These are phyloP conservation scores for Brachyhypopomus occidentalis DNA, from an alignment of 2,113 vertebrate species.

Conservation along the genomic window DNA sequence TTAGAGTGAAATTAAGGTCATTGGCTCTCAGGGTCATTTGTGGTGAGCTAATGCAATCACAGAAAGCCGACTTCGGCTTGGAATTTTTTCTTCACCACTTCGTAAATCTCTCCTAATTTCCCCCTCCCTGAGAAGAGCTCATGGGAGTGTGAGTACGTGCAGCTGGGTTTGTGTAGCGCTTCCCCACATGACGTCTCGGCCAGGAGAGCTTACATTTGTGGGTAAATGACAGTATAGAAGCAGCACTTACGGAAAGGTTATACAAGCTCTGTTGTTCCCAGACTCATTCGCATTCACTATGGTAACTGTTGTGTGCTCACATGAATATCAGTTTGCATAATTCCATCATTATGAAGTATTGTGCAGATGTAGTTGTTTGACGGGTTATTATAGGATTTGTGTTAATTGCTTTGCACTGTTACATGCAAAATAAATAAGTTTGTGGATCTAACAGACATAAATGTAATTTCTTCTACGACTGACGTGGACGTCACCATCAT, in stretches of 20 bases:
- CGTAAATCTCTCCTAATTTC: constrained; percentile 25
- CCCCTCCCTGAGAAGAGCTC: not conserved
- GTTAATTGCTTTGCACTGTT: too few species aligned
- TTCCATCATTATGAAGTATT: not conserved
- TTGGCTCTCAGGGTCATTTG: constrained; percentile 56
- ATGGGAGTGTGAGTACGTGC: not conserved
- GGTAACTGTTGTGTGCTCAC: not conserved
- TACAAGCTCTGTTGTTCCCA: not conserved
- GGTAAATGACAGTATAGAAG: not conserved
- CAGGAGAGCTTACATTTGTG: too few species aligned
- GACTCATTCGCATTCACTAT: not conserved
- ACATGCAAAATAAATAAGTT: too few species aligned
- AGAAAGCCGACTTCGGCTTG: constrained; percentile 49
- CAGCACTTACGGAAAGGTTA: not conserved
- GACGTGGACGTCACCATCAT: not conserved
- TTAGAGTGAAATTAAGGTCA: constrained; percentile 63
- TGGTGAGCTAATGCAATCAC: constrained; percentile 62
- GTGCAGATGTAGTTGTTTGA: not conserved
- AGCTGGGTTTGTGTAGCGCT: not conserved
- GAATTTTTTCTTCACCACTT: constrained; percentile 49
- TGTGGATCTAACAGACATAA: not conserved
- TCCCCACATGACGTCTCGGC: not conserved
- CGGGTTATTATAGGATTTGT: too few species aligned
- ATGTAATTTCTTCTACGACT: not conserved
- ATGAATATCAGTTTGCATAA: not conserved